A percentile compares a stretch with the other conserved stretches of the same genome.
Conservation (phyloP, 2,797 vertebrate species). For the Apodemus agrarius region DNA sequence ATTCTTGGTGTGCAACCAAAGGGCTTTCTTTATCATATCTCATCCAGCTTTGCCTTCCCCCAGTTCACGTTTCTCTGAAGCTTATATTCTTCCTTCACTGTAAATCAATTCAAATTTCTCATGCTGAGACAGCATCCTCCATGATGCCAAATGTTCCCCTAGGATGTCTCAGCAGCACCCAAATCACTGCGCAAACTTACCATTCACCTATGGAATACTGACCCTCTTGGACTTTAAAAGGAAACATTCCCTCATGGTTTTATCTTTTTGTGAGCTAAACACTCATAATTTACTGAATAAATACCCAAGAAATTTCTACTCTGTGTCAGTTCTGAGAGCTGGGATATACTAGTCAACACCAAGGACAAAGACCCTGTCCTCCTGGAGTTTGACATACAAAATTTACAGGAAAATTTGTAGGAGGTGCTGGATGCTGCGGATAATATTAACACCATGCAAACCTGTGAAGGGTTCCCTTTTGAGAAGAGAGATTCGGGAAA, state of each 20-base stretch:
- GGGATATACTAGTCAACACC: background rate
- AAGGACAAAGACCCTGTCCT: background rate
- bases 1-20: background rate
- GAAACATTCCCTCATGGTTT: background rate
- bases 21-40: background rate
- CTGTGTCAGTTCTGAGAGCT: constrained; percentile 26
- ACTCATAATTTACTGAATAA: constrained; percentile 14
- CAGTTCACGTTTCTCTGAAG: background rate
- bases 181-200: background rate
- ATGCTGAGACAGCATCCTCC: background rate
- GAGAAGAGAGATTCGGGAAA: background rate
- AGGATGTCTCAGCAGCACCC: background rate
- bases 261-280: background rate
- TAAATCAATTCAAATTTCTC: background rate
- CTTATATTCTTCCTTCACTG: background rate
- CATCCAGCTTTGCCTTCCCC: background rate
- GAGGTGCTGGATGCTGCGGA: background rate
- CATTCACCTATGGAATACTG: background rate
- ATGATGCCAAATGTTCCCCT: background rate
- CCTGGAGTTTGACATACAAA: background rate
- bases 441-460: background rate
- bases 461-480: background rate
- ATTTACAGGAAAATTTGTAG: background rate
- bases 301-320: background rate
- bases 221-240: background rate